These are phyloP conservation scores for Lytechinus pictus DNA, from an alignment of 35 echinoderm and acorn worm genomes.

Conservation along the genomic window DNA sequence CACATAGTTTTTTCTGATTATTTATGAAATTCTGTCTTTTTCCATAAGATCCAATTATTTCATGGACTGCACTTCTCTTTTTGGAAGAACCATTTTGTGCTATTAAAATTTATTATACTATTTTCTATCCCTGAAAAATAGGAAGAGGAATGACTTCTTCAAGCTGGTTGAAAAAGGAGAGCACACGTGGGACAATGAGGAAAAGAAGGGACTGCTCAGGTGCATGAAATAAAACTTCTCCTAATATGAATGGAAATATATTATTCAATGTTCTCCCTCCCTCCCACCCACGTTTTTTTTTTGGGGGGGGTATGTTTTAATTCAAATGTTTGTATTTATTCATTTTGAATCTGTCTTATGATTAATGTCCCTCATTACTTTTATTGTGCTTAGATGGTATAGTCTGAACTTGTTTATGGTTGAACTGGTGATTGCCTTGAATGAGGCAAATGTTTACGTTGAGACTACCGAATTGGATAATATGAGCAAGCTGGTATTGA, in stretches of 20 bases:
- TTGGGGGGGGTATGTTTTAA: too few species aligned
- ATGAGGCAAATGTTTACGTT: not conserved
- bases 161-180: slow-evolving; percentile 82
- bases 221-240: slow-evolving; percentile 10
- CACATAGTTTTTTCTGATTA: too few species aligned
- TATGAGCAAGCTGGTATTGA: not conserved
- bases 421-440: not conserved
- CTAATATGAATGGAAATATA: too few species aligned
- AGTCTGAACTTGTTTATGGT: not conserved
- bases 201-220: slow-evolving; percentile 87
- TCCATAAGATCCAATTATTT: too few species aligned
- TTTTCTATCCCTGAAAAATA: not conserved
- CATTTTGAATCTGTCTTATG: too few species aligned
- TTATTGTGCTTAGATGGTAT: not conserved
- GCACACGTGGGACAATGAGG: slow-evolving; percentile 61
- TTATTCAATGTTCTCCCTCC: too few species aligned
- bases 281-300: too few species aligned
- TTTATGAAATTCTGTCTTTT: too few species aligned
- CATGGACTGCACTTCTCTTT: too few species aligned
- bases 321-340: too few species aligned
- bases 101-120: not conserved
- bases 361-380: not conserved
- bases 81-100: too few species aligned
- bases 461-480: not conserved
- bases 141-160: slow-evolving; percentile 86